These are phyloP conservation scores for Synaphobranchus kaupii DNA, from an alignment of 2,797 vertebrate species.

Conservation along the genomic window DNA sequence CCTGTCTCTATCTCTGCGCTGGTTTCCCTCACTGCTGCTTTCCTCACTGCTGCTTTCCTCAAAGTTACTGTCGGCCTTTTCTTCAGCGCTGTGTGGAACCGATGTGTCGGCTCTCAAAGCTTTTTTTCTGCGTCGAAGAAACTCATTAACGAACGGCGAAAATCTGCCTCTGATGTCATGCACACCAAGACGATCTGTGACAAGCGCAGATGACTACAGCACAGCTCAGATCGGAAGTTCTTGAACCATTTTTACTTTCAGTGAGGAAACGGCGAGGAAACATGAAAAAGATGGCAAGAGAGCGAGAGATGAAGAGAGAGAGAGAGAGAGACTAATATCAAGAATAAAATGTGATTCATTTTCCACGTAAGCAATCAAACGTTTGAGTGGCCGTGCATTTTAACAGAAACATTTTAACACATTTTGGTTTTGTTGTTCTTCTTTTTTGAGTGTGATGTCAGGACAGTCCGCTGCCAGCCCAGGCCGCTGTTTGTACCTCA, in stretches of 20 bases:
- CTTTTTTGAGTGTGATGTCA: not conserved
- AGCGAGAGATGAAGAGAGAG: slow-evolving; percentile 1
- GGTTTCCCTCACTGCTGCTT: not conserved
- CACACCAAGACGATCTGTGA: not conserved
- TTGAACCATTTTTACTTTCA: slow-evolving; percentile 29
- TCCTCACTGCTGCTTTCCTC: not conserved
- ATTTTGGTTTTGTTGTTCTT: not conserved
- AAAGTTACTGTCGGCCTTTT: not conserved
- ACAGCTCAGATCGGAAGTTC: slow-evolving; percentile 7
- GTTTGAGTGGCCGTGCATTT: not conserved
- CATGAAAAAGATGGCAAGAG: not conserved
- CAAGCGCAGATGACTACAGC: not conserved
- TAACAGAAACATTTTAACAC: not conserved
- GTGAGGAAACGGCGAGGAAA: slow-evolving; percentile 27
- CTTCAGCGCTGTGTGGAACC: not conserved
- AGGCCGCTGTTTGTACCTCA: not conserved
- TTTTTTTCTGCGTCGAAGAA: not conserved
- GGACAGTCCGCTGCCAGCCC: not conserved
- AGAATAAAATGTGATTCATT: slow-evolving; percentile 2
- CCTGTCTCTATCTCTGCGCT: not conserved
- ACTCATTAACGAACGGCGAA: not conserved
- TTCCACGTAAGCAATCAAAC: not conserved
- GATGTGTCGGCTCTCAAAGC: not conserved
- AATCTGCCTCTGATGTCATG: not conserved
- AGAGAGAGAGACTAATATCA: slow-evolving; percentile 8